Evolutionary conservation across 1,140 invertebrate species (phyloP).

Genomic region (Drosophila kanapiae): DNA sequence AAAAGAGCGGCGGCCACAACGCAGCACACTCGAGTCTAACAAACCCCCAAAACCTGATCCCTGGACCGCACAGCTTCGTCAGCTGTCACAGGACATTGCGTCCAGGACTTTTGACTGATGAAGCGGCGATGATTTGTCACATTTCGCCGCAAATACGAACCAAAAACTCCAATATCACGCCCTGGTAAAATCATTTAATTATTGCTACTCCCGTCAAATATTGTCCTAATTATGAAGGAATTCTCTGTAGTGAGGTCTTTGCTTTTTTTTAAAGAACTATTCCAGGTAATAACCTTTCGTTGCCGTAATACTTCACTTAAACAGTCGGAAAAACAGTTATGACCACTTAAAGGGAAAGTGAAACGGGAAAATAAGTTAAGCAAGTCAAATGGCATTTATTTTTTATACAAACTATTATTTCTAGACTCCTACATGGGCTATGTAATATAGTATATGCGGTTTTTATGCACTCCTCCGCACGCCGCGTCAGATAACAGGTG

Average conservation of each 20-base stretch:
- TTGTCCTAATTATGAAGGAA: constrained; percentile 10
- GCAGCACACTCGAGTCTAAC: constrained; percentile 31
- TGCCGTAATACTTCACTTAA: too few relatives aligned
- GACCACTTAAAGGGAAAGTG: too few relatives aligned
- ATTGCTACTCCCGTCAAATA: constrained; percentile 23
- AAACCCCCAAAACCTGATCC: background rate
- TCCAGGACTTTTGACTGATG: constrained; percentile 75
- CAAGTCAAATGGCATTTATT: too few relatives aligned
- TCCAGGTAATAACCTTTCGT: background rate
- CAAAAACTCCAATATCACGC: constrained; percentile 11
- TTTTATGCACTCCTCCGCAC: constrained; percentile 9
- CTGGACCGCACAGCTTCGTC: constrained; percentile 62
- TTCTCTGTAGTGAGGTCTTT: too few relatives aligned
- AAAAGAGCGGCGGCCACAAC: constrained; percentile 44
- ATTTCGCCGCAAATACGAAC: constrained; percentile 24
- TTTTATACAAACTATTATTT: constrained; percentile 4
- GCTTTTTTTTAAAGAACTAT: background rate
- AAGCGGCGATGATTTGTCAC: constrained; percentile 72
- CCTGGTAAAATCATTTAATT: constrained; percentile 22
- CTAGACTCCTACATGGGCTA: background rate
- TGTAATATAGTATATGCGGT: constrained; percentile 12
- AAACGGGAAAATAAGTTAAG: too few relatives aligned
- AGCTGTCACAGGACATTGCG: constrained; percentile 57
- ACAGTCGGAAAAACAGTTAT: too few relatives aligned
- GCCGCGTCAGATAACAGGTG: constrained; percentile 32